These are phyloP conservation scores for Acipenser transmontanus DNA, from an alignment of 2,797 vertebrate genomes.

Conservation along the genomic window DNA sequence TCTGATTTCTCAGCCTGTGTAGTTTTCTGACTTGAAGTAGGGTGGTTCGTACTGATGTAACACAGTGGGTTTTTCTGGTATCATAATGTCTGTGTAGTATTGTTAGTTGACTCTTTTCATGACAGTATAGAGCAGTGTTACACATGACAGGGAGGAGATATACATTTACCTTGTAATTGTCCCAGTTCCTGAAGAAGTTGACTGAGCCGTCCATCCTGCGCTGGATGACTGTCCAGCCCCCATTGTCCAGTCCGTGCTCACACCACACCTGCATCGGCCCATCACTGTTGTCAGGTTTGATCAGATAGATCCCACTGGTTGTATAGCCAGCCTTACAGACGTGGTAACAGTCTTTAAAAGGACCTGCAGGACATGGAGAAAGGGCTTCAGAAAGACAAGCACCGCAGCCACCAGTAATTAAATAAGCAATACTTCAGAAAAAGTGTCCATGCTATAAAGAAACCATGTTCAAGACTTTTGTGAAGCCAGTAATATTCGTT, in stretches of 20 bases:
- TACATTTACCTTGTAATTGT: conserved; percentile 86
- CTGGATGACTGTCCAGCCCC: conserved; percentile 96
- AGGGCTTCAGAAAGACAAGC: background rate
- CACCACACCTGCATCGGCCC: conserved; percentile 87
- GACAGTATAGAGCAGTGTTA: background rate
- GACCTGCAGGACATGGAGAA: conserved; percentile 60
- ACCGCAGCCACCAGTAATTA: too few species aligned
- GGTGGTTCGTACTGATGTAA: too few species aligned
- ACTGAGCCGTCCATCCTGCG: conserved; percentile 88
- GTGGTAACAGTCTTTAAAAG: conserved; percentile 88
- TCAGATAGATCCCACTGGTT: conserved; percentile 89
- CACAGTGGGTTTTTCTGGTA: too few species aligned
- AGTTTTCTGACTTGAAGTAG: too few species aligned
- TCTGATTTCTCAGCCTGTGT: too few species aligned
- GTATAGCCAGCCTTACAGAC: conserved; percentile 81
- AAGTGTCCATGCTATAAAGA: too few species aligned
- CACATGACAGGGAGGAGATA: background rate
- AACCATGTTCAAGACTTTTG: too few species aligned
- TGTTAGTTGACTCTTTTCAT: too few species aligned
- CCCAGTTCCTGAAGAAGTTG: conserved; percentile 98
- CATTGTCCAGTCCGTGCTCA: conserved; percentile 87
- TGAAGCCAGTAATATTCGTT: too few species aligned
- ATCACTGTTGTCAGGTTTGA: conserved; percentile 75
- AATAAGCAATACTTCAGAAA: too few species aligned
- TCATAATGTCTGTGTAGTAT: too few species aligned